Base-by-base conservation (phyloP, 2,888 invertebrate species). In the Beris chalybata region DNA sequence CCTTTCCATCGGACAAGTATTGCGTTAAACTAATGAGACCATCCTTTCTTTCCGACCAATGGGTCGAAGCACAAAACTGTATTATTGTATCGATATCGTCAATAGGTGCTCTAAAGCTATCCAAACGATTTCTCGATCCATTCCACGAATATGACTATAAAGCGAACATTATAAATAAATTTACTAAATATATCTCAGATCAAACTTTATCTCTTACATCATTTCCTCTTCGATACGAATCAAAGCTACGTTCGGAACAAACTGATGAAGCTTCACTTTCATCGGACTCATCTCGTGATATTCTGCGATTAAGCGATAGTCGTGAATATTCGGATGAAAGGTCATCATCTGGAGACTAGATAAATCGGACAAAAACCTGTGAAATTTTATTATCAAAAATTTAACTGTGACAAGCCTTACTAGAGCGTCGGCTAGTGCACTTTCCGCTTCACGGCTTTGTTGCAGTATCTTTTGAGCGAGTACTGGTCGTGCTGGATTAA, bases 201-300 rank as follows among this genome's bases (percentile, higher is more conserved):
- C 52, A 64, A 73, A 30, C 67, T 15, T 47, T 30, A 50, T 9
- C 6, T 85, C 89, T 89, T 80, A 92, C 92, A 82, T 94, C 93
- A 73, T 90, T 87, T 45, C 86, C 89, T 72, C 92, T 83, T 69
- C 91, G 86, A 73, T 86, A 91, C 3, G 92, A 92, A 78, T 93
- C 92, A 73, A 91, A 87, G 59, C 93, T 93, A 32, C 93, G 83
- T 75, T 97, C 97, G 0, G 96, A 97, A 78, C 96, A 96, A 11
- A 97, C 91, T 76, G 95, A 96, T 56, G 96, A 97, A 0, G 95
- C 96, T 79, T 97, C 97, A 7, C 95, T 94, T 75, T 95, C 94
- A 73, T 91, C 91, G 12, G 89, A 90, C 75, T 89, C 90, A 74
- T 94, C 93, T 32, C 91, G 91, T 3, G 77, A 76, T 56, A 79